phyloP scores from a whole-genome alignment of 2,113 vertebrate genomes.

The Neolamprologus falcicula region DNA sequence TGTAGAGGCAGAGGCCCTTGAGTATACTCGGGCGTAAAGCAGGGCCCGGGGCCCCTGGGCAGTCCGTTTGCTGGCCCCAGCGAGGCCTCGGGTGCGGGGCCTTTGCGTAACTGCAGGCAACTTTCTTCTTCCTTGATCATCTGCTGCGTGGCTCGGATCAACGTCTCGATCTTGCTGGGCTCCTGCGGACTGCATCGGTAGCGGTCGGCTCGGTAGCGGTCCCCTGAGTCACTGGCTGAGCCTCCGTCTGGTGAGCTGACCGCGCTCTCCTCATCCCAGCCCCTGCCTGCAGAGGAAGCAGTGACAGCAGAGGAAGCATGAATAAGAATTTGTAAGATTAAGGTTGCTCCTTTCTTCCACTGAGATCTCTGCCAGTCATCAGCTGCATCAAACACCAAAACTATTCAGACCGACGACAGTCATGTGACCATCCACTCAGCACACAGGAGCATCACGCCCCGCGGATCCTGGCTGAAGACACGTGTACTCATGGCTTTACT shows the following conservation, averaged over 20 bases:
- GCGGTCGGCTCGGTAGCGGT: conserved; percentile 80
- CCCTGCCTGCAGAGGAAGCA: conserved; percentile 74
- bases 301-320: neutral
- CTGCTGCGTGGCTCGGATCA: conserved; percentile 95
- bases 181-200: conserved; percentile 84
- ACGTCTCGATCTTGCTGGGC: conserved; percentile 91
- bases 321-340: neutral
- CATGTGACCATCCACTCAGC: neutral
- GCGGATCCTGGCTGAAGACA: neutral
- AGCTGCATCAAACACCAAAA: neutral
- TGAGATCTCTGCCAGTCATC: neutral
- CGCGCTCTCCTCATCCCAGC: conserved; percentile 92
- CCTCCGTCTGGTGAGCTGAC: conserved; percentile 93
- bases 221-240: conserved; percentile 90
- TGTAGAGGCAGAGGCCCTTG: conserved; percentile 74
- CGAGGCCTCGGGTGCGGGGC: conserved; percentile 48
- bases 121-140: conserved; percentile 98
- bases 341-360: neutral
- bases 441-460: neutral
- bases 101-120: conserved; percentile 80
- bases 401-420: neutral
- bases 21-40: conserved; percentile 77
- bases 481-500: neutral
- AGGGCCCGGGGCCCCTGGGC: conserved; percentile 77
- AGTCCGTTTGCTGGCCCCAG: conserved; percentile 80